Evolutionary conservation across 1,140 invertebrate genomes (phyloP), one percentile per base, ranked within the genome.

Genomic region (Caenorhabditis inopinata): DNA sequence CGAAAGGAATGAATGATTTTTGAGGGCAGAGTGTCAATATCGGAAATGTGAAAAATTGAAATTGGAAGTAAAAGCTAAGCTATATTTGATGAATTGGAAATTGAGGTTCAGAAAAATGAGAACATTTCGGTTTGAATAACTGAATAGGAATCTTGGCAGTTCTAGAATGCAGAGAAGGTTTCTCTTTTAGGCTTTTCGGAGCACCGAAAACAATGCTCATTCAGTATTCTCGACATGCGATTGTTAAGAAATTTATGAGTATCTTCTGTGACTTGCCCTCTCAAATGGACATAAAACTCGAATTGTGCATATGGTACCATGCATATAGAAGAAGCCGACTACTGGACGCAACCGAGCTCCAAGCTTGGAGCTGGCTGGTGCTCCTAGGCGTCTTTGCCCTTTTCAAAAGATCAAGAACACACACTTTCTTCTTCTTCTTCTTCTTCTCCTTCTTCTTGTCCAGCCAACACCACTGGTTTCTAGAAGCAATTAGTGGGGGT

Each of bases 201-300:
- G n/a, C 32, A 14, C 38, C 38, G 38, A 5, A 5, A 68, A 68
- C 58, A 68, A 68, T 68, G 32, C 58, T 68, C 58, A 68, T 68
- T 32, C 58, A 68, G 21, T 68, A 68, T 68, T 68, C 58, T 68
- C 58, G 58, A 68, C 58, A 68, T 68, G 58, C 58, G 58, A 68
- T 68, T 68, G 58, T 68, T 68, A 68, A 68, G 58, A 68, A 68
- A 68, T 68, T 68, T 68, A 68, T 68, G 58, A 68, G 58, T 68
- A 68, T 68, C 58, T 68, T 68, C 58, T 38, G 58, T 68, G 58
- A 68, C 58, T 68, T 68, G 58, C 38, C 58, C 58, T 32, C 53
- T 68, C 58, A 68, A 68, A 68, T 68, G 58, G 58, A 68, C 58
- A 68, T 68, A 68, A 68, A 68, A 68, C 58, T 68, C 58, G 58